phyloP scores from a whole-genome alignment of 2,797 vertebrate genomes.

The Petrocephalus schoutedeni region DNA sequence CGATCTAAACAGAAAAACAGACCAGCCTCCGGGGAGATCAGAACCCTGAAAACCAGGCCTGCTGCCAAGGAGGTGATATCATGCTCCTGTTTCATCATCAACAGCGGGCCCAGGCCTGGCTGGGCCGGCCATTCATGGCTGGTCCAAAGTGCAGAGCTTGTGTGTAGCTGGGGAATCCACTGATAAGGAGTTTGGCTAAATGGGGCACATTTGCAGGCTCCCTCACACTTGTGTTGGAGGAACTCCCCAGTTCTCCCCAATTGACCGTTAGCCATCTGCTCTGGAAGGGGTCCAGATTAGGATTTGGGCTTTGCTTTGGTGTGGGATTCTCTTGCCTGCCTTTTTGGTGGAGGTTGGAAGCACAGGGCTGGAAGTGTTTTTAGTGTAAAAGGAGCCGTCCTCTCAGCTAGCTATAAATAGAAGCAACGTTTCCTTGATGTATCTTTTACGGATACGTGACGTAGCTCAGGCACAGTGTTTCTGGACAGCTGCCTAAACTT shows the following conservation, averaged over 20 bases:
- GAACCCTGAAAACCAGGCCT: background rate
- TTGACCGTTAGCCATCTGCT: background rate
- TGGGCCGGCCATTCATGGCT: background rate
- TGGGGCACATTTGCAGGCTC: background rate
- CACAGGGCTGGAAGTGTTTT: background rate
- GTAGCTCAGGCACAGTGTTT: background rate
- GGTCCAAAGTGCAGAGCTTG: background rate
- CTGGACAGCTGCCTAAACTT: background rate
- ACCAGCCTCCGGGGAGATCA: background rate
- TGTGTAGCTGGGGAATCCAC: background rate
- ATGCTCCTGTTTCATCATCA: background rate
- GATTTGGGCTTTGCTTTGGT: background rate
- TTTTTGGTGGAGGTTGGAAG: background rate
- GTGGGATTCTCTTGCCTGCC: background rate
- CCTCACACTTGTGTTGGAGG: background rate
- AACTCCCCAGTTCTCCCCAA: background rate
- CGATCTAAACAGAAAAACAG: background rate
- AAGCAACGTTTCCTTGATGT: background rate
- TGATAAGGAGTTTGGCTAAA: background rate
- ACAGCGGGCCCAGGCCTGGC: background rate
- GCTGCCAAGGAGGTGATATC: background rate
- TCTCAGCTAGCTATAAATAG: background rate
- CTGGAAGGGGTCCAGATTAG: constrained; percentile 8
- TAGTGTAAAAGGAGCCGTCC: background rate
- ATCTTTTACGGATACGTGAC: background rate